phyloP scores from a whole-genome alignment of 1,140 invertebrate genomes.

The Drosophila littoralis region DNA sequence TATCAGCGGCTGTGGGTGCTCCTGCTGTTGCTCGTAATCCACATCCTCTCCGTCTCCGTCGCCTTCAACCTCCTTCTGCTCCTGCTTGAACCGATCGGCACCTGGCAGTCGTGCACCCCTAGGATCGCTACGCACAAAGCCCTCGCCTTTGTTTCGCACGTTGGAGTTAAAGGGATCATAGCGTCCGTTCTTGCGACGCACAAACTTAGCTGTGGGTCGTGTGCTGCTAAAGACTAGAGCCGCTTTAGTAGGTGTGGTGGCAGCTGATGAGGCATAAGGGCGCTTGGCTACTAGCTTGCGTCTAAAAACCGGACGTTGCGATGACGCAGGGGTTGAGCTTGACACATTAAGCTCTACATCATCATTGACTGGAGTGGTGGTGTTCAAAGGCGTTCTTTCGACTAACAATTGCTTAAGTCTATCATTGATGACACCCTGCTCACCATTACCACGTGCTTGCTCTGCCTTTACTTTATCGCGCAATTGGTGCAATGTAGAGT shows the following conservation, averaged over 20 bases:
- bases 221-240: constrained; percentile 38
- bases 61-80: constrained; percentile 6
- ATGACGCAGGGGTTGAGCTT: neutral
- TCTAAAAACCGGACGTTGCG: constrained; percentile 63
- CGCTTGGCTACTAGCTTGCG: constrained; percentile 73
- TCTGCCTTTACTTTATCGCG: constrained; percentile 70
- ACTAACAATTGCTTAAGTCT: constrained; percentile 61
- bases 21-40: constrained; percentile 81
- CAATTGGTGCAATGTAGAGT: constrained; percentile 58
- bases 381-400: constrained; percentile 26
- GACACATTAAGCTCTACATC: neutral
- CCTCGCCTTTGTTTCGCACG: constrained; percentile 65
- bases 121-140: constrained; percentile 75
- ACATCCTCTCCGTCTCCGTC: constrained; percentile 84
- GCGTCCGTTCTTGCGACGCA: constrained; percentile 73
- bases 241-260: constrained; percentile 27
- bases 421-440: constrained; percentile 66
- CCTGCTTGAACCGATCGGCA: constrained; percentile 58
- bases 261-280: constrained; percentile 47
- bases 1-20: constrained; percentile 19
- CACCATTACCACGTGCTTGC: constrained; percentile 54
- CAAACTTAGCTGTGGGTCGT: constrained; percentile 67
- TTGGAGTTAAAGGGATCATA: constrained; percentile 77
- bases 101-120: constrained; percentile 59
- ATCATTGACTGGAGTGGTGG: neutral